Conservation (phyloP, 2,113 vertebrate genomes). For the Osmerus eperlanus region DNA sequence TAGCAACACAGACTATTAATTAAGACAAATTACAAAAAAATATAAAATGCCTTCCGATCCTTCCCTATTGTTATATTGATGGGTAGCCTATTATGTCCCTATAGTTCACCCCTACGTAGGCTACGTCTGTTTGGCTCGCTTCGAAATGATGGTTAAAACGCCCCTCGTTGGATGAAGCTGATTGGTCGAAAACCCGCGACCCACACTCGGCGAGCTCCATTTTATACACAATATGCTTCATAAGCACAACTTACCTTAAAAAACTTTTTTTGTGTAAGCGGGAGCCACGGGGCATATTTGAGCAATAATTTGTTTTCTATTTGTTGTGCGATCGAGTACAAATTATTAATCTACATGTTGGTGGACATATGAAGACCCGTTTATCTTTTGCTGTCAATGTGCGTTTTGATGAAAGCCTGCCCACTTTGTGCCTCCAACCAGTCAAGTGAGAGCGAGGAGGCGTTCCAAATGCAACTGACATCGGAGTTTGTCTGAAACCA, state of each 20-base stretch:
- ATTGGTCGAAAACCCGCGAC: slow-evolving; percentile 8
- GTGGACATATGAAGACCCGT: background rate
- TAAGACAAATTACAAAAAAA: no score
- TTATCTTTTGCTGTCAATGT: no score
- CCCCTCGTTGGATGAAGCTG: slow-evolving; percentile 6
- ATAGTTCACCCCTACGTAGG: no score
- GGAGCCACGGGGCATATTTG: no score
- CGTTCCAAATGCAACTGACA: background rate
- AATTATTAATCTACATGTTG: background rate
- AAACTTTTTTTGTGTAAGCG: no score
- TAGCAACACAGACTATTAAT: no score
- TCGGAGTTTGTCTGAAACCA: background rate
- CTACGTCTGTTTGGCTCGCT: no score
- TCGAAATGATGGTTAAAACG: background rate
- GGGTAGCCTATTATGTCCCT: no score
- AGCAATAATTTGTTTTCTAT: background rate
- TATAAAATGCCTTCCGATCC: no score
- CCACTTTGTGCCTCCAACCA: background rate
- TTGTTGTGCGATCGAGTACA: background rate
- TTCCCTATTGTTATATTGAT: no score
- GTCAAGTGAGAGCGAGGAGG: background rate
- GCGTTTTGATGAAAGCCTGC: background rate
- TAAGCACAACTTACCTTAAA: background rate
- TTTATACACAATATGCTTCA: background rate
- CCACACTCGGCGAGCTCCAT: background rate